These are phyloP conservation scores for Tachysurus fulvidraco DNA, from an alignment of 2,113 vertebrate genomes.

Conservation along the genomic window DNA sequence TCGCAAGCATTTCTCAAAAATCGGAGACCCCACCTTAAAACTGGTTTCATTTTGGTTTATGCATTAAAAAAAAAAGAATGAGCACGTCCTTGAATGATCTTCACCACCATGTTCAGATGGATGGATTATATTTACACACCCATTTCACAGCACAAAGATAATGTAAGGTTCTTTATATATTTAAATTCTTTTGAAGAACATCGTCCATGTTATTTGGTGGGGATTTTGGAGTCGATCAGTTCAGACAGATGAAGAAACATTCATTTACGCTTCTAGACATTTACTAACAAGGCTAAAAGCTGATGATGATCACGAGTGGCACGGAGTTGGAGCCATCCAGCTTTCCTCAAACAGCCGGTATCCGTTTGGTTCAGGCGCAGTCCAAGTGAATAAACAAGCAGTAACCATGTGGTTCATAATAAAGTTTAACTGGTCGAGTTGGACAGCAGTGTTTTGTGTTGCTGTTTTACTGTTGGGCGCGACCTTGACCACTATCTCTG, in stretches of 20 bases:
- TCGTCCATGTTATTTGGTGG: background rate
- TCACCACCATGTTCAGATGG: background rate
- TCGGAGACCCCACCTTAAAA: too few relatives aligned
- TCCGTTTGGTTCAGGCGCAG: background rate
- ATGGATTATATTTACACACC: background rate
- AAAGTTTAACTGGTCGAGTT: too few relatives aligned
- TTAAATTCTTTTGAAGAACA: background rate
- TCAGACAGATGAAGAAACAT: background rate
- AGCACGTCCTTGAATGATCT: background rate
- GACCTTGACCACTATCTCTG: conserved; percentile 17
- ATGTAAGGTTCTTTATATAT: background rate
- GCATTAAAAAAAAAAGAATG: background rate
- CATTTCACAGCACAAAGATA: background rate
- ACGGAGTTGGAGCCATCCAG: background rate
- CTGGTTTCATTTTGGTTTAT: background rate
- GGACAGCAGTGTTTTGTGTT: background rate
- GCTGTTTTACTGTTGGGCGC: conserved; percentile 12
- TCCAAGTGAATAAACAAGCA: background rate
- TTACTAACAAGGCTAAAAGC: background rate
- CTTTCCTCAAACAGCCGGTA: background rate
- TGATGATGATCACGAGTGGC: background rate
- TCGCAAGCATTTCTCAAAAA: too few relatives aligned
- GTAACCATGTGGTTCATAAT: background rate
- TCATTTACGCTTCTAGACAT: background rate
- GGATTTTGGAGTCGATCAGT: background rate